Conservation (phyloP, 1,140 invertebrate genomes). For the Daktulosphaira vitifoliae region DNA sequence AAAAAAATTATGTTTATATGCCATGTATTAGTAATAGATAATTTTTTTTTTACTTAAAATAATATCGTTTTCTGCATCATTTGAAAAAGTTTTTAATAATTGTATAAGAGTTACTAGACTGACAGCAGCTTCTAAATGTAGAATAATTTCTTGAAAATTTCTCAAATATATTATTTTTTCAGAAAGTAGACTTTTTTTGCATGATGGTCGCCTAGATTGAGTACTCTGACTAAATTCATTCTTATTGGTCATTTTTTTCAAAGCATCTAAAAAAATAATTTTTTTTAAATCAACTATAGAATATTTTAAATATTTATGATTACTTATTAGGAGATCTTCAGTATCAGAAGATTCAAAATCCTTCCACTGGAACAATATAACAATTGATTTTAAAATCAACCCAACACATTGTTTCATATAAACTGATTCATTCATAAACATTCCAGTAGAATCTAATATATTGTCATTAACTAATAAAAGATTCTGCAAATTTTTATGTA, state of each 20-base stretch:
- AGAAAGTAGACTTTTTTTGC: background rate
- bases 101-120: conserved; percentile 37
- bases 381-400: conserved; percentile 21
- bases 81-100: conserved; percentile 18
- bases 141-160: conserved; percentile 28
- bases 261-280: conserved; percentile 34
- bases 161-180: conserved; percentile 29
- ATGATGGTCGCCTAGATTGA: conserved; percentile 2
- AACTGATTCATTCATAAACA: conserved; percentile 13
- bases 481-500: conserved; percentile 16
- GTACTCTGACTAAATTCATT: conserved; percentile 24
- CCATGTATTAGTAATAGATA: background rate
- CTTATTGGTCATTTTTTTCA: conserved; percentile 35
- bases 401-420: conserved; percentile 16
- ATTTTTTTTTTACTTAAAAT: conserved; percentile 20
- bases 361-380: conserved; percentile 19
- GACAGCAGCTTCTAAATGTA: conserved; percentile 38
- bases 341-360: conserved; percentile 21
- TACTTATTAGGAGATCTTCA: conserved; percentile 21
- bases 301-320: background rate
- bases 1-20: background rate
- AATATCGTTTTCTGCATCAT: conserved; percentile 11
- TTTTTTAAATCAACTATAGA: background rate
- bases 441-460: conserved; percentile 26
- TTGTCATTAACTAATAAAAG: conserved; percentile 20